Conservation (phyloP, 1,140 invertebrate species). For the Chrysomallon squamiferum region DNA sequence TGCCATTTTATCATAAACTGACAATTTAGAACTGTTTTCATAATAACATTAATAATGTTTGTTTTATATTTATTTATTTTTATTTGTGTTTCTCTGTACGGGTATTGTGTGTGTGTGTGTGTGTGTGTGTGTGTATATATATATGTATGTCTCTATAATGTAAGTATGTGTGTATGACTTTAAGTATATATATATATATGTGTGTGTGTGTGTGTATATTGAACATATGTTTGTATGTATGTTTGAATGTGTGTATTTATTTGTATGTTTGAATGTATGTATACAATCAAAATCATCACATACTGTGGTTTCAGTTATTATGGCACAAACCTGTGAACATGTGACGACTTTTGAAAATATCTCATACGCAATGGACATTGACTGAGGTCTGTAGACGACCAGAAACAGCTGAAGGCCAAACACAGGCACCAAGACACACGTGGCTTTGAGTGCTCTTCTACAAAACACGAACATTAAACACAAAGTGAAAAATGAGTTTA, state of each 20-base stretch:
- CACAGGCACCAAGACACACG: conserved; percentile 80
- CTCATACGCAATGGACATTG: conserved; percentile 38
- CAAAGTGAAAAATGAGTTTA: too few relatives aligned
- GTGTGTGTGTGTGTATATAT: too few relatives aligned
- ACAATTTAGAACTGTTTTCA: background rate
- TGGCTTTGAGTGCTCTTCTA: conserved; percentile 67
- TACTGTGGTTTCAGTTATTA: too few relatives aligned
- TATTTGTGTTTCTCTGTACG: background rate
- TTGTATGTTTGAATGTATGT: too few relatives aligned
- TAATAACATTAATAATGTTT: background rate
- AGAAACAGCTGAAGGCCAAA: conserved; percentile 81
- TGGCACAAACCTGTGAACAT: conserved; percentile 48
- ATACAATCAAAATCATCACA: too few relatives aligned
- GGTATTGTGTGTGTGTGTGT: background rate
- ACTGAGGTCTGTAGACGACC: conserved; percentile 77
- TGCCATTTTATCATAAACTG: background rate
- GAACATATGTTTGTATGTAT: too few relatives aligned
- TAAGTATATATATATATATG: too few relatives aligned
- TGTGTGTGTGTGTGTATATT: too few relatives aligned
- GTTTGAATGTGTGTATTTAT: too few relatives aligned
- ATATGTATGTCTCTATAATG: background rate
- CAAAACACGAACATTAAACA: conserved; percentile 8
- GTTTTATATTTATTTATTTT: background rate
- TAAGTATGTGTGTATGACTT: background rate
- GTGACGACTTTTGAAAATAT: conserved; percentile 39